Conservation (phyloP, 2,888 invertebrate genomes). For the Crocallis elinguaria region DNA sequence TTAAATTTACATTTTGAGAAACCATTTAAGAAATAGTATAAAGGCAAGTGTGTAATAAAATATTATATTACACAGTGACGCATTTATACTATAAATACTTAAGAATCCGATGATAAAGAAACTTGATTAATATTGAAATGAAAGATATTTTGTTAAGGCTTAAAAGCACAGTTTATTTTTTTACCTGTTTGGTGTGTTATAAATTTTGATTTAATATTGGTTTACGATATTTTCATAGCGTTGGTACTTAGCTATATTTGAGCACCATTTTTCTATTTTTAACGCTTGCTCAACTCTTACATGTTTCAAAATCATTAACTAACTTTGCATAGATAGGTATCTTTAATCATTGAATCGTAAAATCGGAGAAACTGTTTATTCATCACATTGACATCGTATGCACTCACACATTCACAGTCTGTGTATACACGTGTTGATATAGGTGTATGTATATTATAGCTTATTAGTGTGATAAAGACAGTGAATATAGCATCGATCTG, state of each 20-base stretch:
- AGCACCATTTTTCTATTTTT: neutral
- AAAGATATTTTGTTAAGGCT: too few species aligned
- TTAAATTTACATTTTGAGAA: neutral
- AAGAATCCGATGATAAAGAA: too few species aligned
- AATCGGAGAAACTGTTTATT: slow-evolving; percentile 83
- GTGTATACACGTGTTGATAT: slow-evolving; percentile 46
- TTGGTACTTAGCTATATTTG: too few species aligned
- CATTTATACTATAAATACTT: too few species aligned
- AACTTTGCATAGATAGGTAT: slow-evolving; percentile 80
- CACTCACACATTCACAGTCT: slow-evolving; percentile 49
- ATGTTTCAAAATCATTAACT: slow-evolving; percentile 70
- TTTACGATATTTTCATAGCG: neutral
- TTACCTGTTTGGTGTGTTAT: neutral
- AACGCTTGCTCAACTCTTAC: slow-evolving; percentile 36
- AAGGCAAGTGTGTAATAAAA: neutral
- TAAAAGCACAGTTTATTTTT: too few species aligned
- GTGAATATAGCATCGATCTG: slow-evolving; percentile 54
- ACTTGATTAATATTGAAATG: too few species aligned
- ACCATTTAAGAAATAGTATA: neutral
- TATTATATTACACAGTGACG: too few species aligned
- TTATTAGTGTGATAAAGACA: slow-evolving; percentile 78
- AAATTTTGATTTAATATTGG: neutral
- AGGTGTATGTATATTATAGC: slow-evolving; percentile 56
- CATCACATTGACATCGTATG: slow-evolving; percentile 73
- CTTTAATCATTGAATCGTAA: slow-evolving; percentile 80